Base-by-base conservation (phyloP, 1,140 invertebrate genomes). In the Euura saliciscinereae region DNA sequence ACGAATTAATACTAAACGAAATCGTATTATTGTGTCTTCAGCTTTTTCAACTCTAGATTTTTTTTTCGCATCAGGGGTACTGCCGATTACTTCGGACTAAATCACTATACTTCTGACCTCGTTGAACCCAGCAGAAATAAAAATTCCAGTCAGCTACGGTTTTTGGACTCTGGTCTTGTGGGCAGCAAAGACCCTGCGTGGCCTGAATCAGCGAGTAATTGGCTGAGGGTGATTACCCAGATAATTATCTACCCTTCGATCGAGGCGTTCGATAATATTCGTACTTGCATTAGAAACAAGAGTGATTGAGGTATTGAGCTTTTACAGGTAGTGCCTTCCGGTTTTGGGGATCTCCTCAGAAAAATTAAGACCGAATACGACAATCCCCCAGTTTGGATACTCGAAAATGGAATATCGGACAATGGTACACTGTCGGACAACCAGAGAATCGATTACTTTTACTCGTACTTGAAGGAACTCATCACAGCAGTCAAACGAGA, bases 291-390 rank as follows among this genome's bases (percentile, higher is more conserved):
- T 28, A 28, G 28, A 28, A 28, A 28, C 28, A 28, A 28, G 28
- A 28, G 28, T 28, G 28, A 28, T 28, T 28, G 28, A 71, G 28
- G 28, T 28, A 28, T 28, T 28, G 28, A 28, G 28, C 28, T 28
- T 44, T 78, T 69, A 6, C 46, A 85, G 83, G 66, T 79, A 2
- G 89, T 91, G 44, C 93, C 93, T 6, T 92, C 90, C 87, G 93
- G 93, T 6, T 89, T 95, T 72, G 87, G 92, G 43, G 90, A 90
- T 75, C 80, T 91, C 44, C 82, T 95, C 11, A 90, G 90, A 69
- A 94, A 91, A 90, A 91, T 95, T 69, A 89, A 90, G 66, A 88
- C 90, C 43, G 89, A 90, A 46, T 95, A 94, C 79, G 88, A 91
- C 45, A 91, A 91, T 78, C 89, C 91, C 4, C 88, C 89, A 44